Base-by-base conservation (phyloP, 1,140 invertebrate genomes). In the Helicoverpa zea region DNA sequence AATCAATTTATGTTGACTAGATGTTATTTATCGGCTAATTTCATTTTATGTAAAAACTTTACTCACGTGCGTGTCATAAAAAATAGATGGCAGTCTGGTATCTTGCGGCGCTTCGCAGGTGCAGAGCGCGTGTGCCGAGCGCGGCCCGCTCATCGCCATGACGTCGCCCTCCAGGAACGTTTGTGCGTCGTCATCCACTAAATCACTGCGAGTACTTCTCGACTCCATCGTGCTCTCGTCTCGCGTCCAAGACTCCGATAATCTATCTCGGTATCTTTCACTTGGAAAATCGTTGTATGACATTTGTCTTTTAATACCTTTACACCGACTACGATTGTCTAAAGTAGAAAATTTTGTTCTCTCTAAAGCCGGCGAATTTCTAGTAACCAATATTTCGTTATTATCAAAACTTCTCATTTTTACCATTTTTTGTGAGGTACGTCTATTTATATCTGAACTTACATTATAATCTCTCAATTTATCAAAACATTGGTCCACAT, bases 51-150 rank as follows among this genome's bases (percentile, higher is more conserved):
- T n/a, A 63, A 29, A n/a, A 30, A 10, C 35, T 1, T 12, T 83
- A 88, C 88, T 93, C 92, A 95, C 95, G 74, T 95, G 95, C 12
- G 89, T 88, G 70, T 95, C 92, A 77, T 93, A 95, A 81, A 92
- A 95, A 63, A 93, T 90, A n/a, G 94, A 92, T 29, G 91, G 88
- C 75, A 95, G 88, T 79, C 92, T 89, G 35, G 90, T 92, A 64
- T 92, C 89, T 10, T 87, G 88, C 47, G 79, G 79, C 12, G 86
- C 73, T 66, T 91, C 90, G 61, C 94, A 94, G 56, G 93, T 95
- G 83, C 94, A 95, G 52, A 92, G 94, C 9, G 91, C 90, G 68
- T 91, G 92, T 10, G 87, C 84, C 76, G 83, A 76, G 75, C 93
- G 87, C 30, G 89, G 85, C n/a, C 84, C 89, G 35, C 84, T 86